Conservation (phyloP, 2,888 invertebrate genomes). For the Balanococcus diminutus region DNA sequence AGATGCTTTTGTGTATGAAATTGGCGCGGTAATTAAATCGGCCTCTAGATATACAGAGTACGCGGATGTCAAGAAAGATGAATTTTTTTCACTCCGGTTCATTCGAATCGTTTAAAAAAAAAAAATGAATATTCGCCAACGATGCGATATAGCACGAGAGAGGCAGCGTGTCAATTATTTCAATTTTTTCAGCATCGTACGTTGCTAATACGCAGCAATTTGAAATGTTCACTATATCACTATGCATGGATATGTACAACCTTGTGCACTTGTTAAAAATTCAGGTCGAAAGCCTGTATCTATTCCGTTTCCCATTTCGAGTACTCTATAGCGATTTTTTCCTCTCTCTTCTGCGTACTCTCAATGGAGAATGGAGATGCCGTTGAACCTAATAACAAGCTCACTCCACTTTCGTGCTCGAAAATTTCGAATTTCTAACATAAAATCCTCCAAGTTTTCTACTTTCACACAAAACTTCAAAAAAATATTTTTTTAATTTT, state of each 20-base stretch:
- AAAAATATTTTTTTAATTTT: too few species aligned
- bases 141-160: background rate
- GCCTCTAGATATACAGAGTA: background rate
- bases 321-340: background rate
- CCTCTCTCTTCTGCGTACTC: background rate
- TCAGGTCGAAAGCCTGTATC: background rate
- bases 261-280: slow-evolving; percentile 20
- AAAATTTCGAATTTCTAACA: too few species aligned
- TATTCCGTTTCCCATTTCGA: background rate
- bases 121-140: background rate
- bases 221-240: background rate
- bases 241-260: background rate
- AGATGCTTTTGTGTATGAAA: background rate
- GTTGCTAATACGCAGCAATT: background rate
- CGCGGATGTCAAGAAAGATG: background rate
- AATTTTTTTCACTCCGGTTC: background rate
- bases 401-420: too few species aligned
- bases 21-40: background rate
- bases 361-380: background rate
- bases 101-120: background rate
- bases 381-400: slow-evolving; percentile 4
- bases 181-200: background rate
- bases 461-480: too few species aligned
- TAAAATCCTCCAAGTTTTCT: too few species aligned
- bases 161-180: background rate